Evolutionary conservation across 2,797 vertebrate genomes (phyloP), one percentile per base, ranked within the genome.

Genomic region (Protosalanx chinensis): DNA sequence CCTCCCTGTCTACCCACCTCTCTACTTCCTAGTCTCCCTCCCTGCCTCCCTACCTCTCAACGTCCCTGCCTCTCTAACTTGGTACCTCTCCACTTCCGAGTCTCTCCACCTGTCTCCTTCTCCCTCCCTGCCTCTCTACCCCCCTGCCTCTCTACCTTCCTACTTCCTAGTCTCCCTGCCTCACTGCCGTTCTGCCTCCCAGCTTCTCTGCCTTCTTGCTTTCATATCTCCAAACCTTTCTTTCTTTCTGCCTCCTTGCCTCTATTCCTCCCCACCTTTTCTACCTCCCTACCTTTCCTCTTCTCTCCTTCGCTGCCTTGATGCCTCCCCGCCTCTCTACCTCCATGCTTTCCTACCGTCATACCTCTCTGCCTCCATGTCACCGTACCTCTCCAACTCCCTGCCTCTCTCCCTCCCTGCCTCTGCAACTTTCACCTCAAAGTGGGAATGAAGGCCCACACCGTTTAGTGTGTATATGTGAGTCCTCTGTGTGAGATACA

Each of bases 401-500:
- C 58, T 58, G 3, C 20, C 4, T 58, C 7, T 4, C 56, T 5
- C 6, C 20, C 56, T 58, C 7, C 20, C 6, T 58, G 1, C 18
- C 56, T 3, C 56, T 58, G 5, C 20, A 16, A n/a, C 49, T 27
- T 10, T 16, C 35, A 7, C 65, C 59, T 27, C 59, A 16, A 46
- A 56, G 66, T 32, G 29, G 7, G 30, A 49, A 56, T 68, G 33
- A 68, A 51, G 29, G 7, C 32, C 27, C 10, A 15, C 65, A 27
- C 37, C 4, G n/a, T 35, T n/a, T 33, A 13, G 8, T 29, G 30
- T 15, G 27, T 13, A 6, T 23, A 10, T 29, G 3, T 56, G 41
- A 53, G 49, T 65, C 18, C 16, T 6, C 20, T 12, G 6, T 64
- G 46, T 18, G 46, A 76, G 30, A 64, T 58, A 77, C 10, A 63